Percentiles rank a stretch among this genome's conserved stretches.
These are phyloP conservation scores for Salvelinus alpinus DNA, from an alignment of 2,113 vertebrate species.

Conservation along the genomic window DNA sequence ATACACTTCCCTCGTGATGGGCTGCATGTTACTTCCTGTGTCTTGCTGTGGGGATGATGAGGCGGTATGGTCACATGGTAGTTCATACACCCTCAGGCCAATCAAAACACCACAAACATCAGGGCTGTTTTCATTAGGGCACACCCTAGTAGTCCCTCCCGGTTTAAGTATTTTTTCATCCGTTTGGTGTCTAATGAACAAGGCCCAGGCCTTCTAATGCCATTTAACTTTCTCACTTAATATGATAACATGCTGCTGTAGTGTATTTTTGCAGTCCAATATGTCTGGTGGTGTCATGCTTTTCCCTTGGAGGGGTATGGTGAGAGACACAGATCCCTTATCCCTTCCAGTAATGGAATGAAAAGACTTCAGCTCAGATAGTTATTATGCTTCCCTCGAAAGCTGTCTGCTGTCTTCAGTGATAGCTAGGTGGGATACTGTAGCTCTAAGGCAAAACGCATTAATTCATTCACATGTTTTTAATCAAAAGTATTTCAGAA, in stretches of 20 bases:
- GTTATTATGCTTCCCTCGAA: no score
- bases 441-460: not conserved
- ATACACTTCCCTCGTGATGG: conserved; percentile 62
- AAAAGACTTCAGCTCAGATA: no score
- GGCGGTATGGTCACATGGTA: conserved; percentile 64
- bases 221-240: not conserved
- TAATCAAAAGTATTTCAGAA: not conserved
- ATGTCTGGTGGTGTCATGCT: not conserved
- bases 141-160: no score
- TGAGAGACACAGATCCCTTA: no score
- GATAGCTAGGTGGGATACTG: not conserved
- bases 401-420: not conserved
- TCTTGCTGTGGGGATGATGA: conserved; percentile 49
- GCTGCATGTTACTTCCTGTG: conserved; percentile 72
- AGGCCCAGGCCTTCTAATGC: no score
- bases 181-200: no score
- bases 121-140: no score
- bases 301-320: not conserved
- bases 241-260: not conserved
- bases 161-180: no score
- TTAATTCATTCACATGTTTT: not conserved
- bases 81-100: conserved; percentile 32
- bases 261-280: not conserved
- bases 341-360: no score
- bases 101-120: conserved; percentile 4